A percentile compares a stretch with the other conserved stretches of the same genome.
phyloP scores from a whole-genome alignment of 2,797 vertebrate species.

The Chlorospingus flavigularis region DNA sequence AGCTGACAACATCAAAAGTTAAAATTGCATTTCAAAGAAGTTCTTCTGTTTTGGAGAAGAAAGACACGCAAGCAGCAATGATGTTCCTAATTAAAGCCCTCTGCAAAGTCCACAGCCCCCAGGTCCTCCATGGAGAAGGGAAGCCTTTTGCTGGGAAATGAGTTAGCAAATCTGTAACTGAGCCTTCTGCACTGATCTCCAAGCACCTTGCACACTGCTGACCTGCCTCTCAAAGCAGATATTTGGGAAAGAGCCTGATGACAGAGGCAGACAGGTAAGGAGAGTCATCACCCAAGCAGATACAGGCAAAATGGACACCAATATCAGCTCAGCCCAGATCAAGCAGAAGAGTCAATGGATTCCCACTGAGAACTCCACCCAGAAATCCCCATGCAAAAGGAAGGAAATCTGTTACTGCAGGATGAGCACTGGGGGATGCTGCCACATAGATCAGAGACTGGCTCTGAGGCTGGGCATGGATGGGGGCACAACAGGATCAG shows the following conservation, averaged over 20 bases:
- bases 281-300: neutral
- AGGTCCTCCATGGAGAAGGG: neutral
- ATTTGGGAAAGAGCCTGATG: neutral
- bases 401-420: neutral
- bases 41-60: neutral
- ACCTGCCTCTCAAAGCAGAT: neutral
- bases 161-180: neutral
- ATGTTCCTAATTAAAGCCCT: neutral
- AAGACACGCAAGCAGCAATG: neutral
- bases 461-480: accelerated
- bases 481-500: neutral
- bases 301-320: neutral
- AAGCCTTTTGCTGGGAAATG: neutral
- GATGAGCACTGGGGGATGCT: neutral
- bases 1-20: neutral
- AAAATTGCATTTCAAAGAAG: neutral
- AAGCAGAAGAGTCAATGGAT: neutral
- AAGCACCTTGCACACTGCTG: neutral
- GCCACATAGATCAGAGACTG: neutral
- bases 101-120: neutral
- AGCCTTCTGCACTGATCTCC: neutral
- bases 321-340: neutral
- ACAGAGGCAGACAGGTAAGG: neutral
- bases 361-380: neutral
- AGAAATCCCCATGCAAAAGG: neutral